phyloP scores from a whole-genome alignment of 2,888 invertebrate genomes.

The Cheilosia vernalis region DNA sequence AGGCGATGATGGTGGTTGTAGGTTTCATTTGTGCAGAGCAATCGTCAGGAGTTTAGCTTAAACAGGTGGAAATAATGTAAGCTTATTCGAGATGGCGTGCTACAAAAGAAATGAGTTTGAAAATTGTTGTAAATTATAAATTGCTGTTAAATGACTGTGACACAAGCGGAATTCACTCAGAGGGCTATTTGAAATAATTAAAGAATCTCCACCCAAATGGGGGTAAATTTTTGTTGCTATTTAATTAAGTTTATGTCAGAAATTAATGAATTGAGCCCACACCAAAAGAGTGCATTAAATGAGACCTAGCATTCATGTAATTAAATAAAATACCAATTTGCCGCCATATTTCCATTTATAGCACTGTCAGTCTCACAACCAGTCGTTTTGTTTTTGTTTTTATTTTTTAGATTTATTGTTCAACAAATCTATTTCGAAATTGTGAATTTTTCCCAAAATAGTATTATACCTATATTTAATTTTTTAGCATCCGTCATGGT shows the following conservation, averaged over 20 bases:
- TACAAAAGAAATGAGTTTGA: conserved; percentile 59
- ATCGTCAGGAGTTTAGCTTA: conserved; percentile 58
- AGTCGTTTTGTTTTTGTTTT: too few relatives aligned
- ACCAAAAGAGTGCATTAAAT: too few relatives aligned
- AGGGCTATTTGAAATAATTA: conserved; percentile 19
- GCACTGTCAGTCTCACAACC: too few relatives aligned
- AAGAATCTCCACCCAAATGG: conserved; percentile 17
- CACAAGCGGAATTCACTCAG: conserved; percentile 25
- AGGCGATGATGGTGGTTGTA: conserved; percentile 18
- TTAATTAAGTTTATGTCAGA: background rate
- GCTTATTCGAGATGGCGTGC: conserved; percentile 46
- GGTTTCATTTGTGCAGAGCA: conserved; percentile 53
- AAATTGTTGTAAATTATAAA: conserved; percentile 46
- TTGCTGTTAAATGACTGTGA: conserved; percentile 41
- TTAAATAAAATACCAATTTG: too few relatives aligned
- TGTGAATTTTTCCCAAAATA: too few relatives aligned
- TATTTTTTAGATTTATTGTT: too few relatives aligned
- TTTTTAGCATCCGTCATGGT: too few relatives aligned
- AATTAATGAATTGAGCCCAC: too few relatives aligned
- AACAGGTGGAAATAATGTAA: conserved; percentile 69
- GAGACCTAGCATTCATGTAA: too few relatives aligned
- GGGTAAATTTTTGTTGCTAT: background rate
- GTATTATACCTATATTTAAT: too few relatives aligned
- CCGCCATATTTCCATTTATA: too few relatives aligned
- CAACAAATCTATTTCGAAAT: too few relatives aligned